Percentiles rank a stretch among this genome's conserved stretches.
Evolutionary conservation across 2,113 vertebrate genomes (phyloP).

Genomic region (Aptenodytes patagonicus): DNA sequence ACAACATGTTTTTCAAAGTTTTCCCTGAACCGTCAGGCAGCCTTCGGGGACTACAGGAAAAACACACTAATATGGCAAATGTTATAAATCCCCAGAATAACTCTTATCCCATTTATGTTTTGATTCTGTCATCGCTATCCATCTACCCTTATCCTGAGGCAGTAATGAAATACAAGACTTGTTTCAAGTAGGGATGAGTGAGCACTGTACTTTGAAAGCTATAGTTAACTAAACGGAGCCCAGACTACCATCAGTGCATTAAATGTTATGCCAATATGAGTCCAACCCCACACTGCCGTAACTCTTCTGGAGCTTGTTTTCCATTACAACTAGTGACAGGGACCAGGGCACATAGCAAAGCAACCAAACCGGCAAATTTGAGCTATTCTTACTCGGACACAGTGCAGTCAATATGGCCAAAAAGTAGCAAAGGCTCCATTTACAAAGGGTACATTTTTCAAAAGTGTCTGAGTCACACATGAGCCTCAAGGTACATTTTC

Average conservation of each 20-base stretch:
- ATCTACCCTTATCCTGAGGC: constrained; percentile 23
- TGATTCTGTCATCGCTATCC: constrained; percentile 17
- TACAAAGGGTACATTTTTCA: background rate
- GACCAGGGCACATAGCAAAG: background rate
- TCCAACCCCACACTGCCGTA: background rate
- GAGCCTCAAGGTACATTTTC: background rate
- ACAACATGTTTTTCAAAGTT: background rate
- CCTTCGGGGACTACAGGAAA: background rate
- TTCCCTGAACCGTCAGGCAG: background rate
- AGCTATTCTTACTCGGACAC: background rate
- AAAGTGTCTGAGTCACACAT: background rate
- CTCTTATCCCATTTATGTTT: constrained; percentile 30
- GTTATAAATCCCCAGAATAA: constrained; percentile 21
- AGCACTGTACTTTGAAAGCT: background rate
- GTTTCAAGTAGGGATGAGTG: background rate
- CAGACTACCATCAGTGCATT: background rate
- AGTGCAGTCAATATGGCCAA: background rate
- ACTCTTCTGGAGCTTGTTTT: background rate
- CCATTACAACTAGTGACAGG: background rate
- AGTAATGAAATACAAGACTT: constrained; percentile 18
- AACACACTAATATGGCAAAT: constrained; percentile 19
- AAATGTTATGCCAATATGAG: background rate
- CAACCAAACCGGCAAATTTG: background rate
- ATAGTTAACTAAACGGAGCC: background rate
- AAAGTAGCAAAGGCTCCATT: background rate